Evolutionary conservation across 2,113 vertebrate genomes (phyloP).

Genomic region (Lepus timidus): DNA sequence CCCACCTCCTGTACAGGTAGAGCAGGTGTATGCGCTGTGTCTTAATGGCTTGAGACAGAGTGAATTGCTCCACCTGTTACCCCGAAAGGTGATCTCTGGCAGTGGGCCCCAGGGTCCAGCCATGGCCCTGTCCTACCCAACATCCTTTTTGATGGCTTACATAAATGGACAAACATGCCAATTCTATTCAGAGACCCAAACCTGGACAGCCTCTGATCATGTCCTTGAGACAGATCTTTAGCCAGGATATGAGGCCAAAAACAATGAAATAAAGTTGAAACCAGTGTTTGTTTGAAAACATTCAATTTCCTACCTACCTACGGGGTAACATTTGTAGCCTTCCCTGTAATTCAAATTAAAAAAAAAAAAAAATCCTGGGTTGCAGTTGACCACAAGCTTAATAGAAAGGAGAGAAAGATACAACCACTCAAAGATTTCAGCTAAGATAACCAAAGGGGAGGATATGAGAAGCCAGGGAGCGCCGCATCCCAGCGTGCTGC

Average conservation of each 20-base stretch:
- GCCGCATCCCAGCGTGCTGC: background rate
- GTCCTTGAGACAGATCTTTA: background rate
- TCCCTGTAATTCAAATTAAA: background rate
- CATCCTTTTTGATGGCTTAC: background rate
- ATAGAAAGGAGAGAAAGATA: background rate
- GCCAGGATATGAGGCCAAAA: background rate
- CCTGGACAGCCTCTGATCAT: background rate
- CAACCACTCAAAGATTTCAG: background rate
- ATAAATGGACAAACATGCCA: background rate
- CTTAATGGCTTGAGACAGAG: background rate
- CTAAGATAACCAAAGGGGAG: background rate
- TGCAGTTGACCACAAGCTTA: background rate
- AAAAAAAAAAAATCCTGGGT: background rate
- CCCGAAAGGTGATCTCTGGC: background rate
- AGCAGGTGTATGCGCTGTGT: background rate
- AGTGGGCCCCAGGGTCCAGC: background rate
- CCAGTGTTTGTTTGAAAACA: background rate
- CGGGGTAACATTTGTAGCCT: background rate
- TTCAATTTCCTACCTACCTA: background rate
- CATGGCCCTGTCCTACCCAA: background rate
- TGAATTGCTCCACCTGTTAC: background rate
- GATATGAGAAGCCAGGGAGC: background rate
- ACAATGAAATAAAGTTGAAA: slow-evolving; percentile 33
- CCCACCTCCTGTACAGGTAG: background rate
- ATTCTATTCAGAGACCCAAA: background rate